Evolutionary conservation across 2,797 vertebrate species (phyloP).

Genomic region (Coregonus suidteri): DNA sequence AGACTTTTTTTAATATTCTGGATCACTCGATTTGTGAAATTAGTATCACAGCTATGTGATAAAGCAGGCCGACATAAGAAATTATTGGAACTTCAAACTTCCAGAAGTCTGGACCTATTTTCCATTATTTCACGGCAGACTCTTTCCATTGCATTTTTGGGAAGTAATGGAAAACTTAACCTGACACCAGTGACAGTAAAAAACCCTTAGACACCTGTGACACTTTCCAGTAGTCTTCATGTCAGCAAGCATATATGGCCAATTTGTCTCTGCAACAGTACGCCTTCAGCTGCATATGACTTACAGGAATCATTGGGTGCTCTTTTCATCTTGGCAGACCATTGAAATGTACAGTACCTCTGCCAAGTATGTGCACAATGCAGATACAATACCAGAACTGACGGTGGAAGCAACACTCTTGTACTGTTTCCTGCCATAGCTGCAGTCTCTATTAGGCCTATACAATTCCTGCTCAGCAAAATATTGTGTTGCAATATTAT

Average conservation of each 20-base stretch:
- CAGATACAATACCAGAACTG: neutral
- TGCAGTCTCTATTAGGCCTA: too few species aligned
- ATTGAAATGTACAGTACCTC: constrained; percentile 11
- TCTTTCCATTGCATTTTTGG: constrained; percentile 72
- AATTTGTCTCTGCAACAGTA: constrained; percentile 42
- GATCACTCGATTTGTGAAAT: neutral
- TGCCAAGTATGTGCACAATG: neutral
- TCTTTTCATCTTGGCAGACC: constrained; percentile 31
- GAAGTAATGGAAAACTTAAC: constrained; percentile 67
- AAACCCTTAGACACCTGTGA: constrained; percentile 69
- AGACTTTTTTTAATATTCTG: neutral
- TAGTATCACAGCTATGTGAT: neutral
- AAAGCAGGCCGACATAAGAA: neutral
- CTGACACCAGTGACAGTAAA: constrained; percentile 73
- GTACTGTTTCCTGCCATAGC: too few species aligned
- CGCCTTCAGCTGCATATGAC: constrained; percentile 45
- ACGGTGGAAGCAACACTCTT: too few species aligned
- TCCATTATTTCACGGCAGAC: constrained; percentile 67
- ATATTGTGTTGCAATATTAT: too few species aligned
- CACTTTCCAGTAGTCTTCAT: constrained; percentile 71
- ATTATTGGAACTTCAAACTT: constrained; percentile 48
- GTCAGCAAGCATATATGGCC: constrained; percentile 67
- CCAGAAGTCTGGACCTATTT: constrained; percentile 51
- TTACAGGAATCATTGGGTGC: constrained; percentile 50
- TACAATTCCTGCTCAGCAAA: too few species aligned